Base-by-base conservation (phyloP, 2,888 invertebrate genomes). In the Acronicta alni region DNA sequence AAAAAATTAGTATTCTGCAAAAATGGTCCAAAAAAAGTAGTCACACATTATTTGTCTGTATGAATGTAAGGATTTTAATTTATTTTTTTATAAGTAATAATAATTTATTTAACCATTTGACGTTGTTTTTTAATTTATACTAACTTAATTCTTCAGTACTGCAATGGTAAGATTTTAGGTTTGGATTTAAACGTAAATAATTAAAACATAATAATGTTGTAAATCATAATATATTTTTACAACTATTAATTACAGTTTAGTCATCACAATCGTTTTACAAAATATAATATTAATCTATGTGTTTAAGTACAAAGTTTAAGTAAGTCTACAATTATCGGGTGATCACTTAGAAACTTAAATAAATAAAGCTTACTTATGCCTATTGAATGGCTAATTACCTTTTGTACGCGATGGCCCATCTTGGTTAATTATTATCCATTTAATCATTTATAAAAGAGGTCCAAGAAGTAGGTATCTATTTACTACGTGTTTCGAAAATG, bases 341-440 rank as follows among this genome's bases (percentile, higher is more conserved):
- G 57, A 45, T 63, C 71, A 67, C 74, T 72, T 64, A 74, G 66
- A 75, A 74, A 79, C 82, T 81, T 83, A 85, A 89, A 89, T 89
- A 89, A 88, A 88, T 89, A 87, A 84, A 79, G 44, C 81, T 84
- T 85, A 84, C 57, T 18, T 67, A 69, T 57, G 57, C 54, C 58
- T 10, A 39, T 48, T 38, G 37, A 48, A 53, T 60, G 66, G 58
- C 60, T 67, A 63, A 60, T 6, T 26, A 35, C 16, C 18, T 8
- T n/a, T 12, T 44, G 42, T 37, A 41, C 30, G 58, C 51, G 54
- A 51, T 58, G 54, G 30, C 23, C 39, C 6, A 42, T 46, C 7
- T 17, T 26, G 9, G 23, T 23, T 4, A 4, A 23, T 23, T 23
- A 3, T 9, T 9, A 9, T 1, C 26, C 3, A 23, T 23, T 23